Percentiles rank a stretch among this genome's conserved stretches.
Conservation (phyloP, 2,888 invertebrate species). For the Epistrophe eligans region DNA sequence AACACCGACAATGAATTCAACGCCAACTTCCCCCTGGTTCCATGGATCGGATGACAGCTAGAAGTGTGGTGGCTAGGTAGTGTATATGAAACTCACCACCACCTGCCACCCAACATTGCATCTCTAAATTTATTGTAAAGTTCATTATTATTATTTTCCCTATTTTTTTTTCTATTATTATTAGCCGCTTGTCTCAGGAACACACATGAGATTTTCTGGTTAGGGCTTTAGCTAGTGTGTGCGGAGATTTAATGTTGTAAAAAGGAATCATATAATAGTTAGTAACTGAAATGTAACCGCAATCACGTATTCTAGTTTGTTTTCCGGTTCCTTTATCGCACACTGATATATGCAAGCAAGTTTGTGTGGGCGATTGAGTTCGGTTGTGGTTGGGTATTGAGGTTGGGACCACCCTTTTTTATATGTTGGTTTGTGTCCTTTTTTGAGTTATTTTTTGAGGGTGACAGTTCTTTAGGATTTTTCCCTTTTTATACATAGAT, state of each 20-base stretch:
- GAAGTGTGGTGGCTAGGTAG: slow-evolving; percentile 34
- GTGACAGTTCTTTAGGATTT: slow-evolving; percentile 50
- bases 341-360: slow-evolving; percentile 56
- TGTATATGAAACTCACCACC: slow-evolving; percentile 4
- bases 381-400: not conserved
- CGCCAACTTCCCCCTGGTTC: not conserved
- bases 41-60: slow-evolving; percentile 26
- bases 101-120: slow-evolving; percentile 19
- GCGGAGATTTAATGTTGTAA: slow-evolving; percentile 68
- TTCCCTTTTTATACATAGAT: slow-evolving; percentile 29
- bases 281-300: slow-evolving; percentile 75
- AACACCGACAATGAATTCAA: slow-evolving; percentile 27
- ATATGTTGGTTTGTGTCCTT: slow-evolving; percentile 19
- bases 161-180: slow-evolving; percentile 49
- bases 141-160: slow-evolving; percentile 34
- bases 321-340: slow-evolving; percentile 66
- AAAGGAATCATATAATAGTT: slow-evolving; percentile 68
- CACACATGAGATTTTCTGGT: slow-evolving; percentile 49
- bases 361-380: slow-evolving; percentile 1
- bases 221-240: slow-evolving; percentile 41
- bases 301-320: slow-evolving; percentile 75
- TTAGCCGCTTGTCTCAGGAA: slow-evolving; percentile 55
- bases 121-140: slow-evolving; percentile 31
- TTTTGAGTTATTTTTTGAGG: slow-evolving; percentile 46
- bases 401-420: not conserved